These are phyloP conservation scores for Pseudomyrmex gracilis DNA, from an alignment of 1,140 invertebrate genomes.

Conservation along the genomic window DNA sequence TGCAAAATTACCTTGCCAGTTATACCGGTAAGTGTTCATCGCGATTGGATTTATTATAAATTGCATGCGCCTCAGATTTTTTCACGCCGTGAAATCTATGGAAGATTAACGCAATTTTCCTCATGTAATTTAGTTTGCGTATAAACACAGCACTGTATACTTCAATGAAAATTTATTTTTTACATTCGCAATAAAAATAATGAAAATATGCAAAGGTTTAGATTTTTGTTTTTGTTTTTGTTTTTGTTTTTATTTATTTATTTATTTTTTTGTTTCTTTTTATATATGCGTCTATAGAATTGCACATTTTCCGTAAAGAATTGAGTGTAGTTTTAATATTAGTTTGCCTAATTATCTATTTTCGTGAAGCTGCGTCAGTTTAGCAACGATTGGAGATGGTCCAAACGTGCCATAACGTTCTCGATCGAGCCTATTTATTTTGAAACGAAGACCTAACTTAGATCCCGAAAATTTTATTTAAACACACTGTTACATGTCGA, in stretches of 20 bases:
- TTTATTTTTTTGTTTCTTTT: too few species aligned
- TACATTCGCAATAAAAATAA: background rate
- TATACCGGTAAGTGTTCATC: conserved; percentile 55
- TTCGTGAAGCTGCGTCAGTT: background rate
- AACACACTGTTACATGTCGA: background rate
- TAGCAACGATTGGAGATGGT: conserved; percentile 20
- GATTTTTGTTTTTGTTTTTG: too few species aligned
- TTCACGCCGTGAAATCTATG: background rate
- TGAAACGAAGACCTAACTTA: background rate
- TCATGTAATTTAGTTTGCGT: background rate
- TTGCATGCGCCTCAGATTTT: background rate
- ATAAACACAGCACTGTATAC: background rate
- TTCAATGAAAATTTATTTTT: background rate
- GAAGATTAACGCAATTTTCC: background rate
- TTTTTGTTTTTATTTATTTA: too few species aligned
- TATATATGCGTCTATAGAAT: background rate
- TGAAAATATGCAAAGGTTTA: too few species aligned
- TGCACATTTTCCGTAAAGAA: background rate
- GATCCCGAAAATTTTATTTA: background rate
- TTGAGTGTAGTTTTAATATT: background rate
- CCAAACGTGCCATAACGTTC: background rate
- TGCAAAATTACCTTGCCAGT: conserved; percentile 73
- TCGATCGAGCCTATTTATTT: background rate
- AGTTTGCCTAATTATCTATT: background rate
- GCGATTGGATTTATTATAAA: background rate